Evolutionary conservation across 2,888 invertebrate genomes (phyloP).

Genomic region (Coronaproctus castanopsis): DNA sequence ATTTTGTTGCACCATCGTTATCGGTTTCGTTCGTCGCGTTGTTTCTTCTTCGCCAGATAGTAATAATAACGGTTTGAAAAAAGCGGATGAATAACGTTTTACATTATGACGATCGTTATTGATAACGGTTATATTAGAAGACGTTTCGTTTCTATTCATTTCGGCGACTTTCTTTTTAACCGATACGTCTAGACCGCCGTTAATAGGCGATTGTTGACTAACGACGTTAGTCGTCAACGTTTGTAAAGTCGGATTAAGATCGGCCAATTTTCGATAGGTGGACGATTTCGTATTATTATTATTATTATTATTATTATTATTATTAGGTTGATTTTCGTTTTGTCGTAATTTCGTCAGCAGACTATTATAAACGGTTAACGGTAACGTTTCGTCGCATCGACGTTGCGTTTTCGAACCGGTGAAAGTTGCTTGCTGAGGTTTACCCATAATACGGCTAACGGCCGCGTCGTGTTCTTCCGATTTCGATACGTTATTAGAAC

Average conservation of each 20-base stretch:
- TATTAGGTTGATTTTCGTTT: neutral
- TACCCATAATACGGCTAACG: conserved; percentile 18
- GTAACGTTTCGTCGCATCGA: too few species aligned
- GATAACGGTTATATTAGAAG: neutral
- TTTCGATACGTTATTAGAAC: neutral
- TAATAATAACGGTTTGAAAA: conserved; percentile 7
- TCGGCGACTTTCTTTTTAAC: neutral
- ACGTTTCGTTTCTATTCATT: neutral
- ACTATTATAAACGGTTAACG: neutral
- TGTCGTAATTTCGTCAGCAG: neutral
- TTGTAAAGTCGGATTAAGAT: conserved; percentile 6
- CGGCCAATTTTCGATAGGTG: conserved; percentile 9
- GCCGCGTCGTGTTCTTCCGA: conserved; percentile 17
- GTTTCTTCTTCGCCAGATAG: neutral
- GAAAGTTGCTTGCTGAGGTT: conserved; percentile 5
- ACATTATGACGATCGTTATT: neutral
- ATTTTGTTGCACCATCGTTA: conserved; percentile 11
- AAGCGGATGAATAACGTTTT: neutral
- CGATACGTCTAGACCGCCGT: neutral
- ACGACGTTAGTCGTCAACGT: neutral
- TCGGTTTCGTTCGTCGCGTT: conserved; percentile 21
- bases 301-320: too few species aligned
- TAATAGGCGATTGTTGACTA: neutral
- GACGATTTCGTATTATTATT: too few species aligned
- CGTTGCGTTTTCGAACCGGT: neutral